These are phyloP conservation scores for Syrmaticus mikado DNA, from an alignment of 2,113 vertebrate genomes.

Conservation along the genomic window DNA sequence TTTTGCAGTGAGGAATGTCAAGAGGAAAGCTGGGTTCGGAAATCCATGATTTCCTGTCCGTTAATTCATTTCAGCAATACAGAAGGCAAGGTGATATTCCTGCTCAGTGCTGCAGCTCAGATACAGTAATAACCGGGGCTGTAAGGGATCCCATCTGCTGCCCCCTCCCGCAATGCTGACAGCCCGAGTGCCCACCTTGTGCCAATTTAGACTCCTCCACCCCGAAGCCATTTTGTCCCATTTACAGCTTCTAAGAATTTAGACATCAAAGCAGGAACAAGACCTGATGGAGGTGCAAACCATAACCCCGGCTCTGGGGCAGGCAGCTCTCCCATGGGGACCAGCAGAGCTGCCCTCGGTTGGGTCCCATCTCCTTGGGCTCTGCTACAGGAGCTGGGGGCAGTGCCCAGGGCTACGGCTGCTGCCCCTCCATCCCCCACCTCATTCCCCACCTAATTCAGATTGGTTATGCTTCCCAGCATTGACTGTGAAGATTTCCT, in stretches of 20 bases:
- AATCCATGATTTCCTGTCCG: slow-evolving; percentile 73
- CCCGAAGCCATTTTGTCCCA: neutral
- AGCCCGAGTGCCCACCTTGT: slow-evolving; percentile 6
- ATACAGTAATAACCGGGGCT: slow-evolving; percentile 19
- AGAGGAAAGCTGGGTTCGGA: slow-evolving; percentile 52
- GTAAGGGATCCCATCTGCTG: neutral
- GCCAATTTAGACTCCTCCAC: slow-evolving; percentile 19
- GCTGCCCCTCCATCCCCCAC: neutral
- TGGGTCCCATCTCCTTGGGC: neutral
- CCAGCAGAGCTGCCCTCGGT: neutral
- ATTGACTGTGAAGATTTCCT: neutral
- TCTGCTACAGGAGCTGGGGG: neutral
- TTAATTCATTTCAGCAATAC: slow-evolving; percentile 71
- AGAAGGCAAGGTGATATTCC: slow-evolving; percentile 60
- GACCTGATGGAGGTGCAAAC: neutral
- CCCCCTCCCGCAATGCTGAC: neutral
- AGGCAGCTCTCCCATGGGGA: neutral
- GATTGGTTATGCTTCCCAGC: neutral
- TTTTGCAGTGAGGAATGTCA: slow-evolving; percentile 20
- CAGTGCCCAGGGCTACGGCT: neutral
- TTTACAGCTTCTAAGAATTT: neutral
- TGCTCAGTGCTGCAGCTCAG: neutral
- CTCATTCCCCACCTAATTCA: neutral
- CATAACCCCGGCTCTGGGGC: neutral
- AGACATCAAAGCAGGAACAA: slow-evolving; percentile 34